A percentile compares a stretch with the other conserved stretches of the same genome.
Evolutionary conservation across 1,140 invertebrate species (phyloP).

Genomic region (Papilio glaucus): DNA sequence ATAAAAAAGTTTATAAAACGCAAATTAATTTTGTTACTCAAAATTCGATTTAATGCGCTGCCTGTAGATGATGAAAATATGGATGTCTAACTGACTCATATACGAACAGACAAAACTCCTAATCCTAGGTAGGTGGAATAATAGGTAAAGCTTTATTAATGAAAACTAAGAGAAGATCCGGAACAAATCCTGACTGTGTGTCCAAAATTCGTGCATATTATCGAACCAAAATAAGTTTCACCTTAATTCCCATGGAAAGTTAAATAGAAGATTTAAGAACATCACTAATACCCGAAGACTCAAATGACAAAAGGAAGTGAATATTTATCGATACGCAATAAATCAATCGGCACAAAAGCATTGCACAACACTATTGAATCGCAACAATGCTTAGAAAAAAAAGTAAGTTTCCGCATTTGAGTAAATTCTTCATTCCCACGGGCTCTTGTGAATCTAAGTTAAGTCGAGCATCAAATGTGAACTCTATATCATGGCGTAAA

Average conservation of each 20-base stretch:
- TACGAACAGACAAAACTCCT: not conserved
- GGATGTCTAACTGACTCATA: not conserved
- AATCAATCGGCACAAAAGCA: conserved; percentile 58
- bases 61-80: too few relatives aligned
- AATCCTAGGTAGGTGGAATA: too few relatives aligned
- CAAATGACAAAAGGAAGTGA: conserved; percentile 42
- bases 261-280: conserved; percentile 11
- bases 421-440: conserved; percentile 72
- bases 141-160: too few relatives aligned
- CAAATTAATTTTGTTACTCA: not conserved
- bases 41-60: not conserved
- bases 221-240: not conserved
- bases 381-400: conserved; percentile 51
- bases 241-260: conserved; percentile 17
- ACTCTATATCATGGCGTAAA: conserved; percentile 40
- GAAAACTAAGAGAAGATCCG: too few relatives aligned
- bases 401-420: conserved; percentile 63
- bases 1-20: not conserved
- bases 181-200: too few relatives aligned
- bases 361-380: conserved; percentile 60
- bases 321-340: conserved; percentile 57
- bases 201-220: too few relatives aligned
- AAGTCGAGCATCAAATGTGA: conserved; percentile 28
- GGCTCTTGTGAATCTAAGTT: conserved; percentile 38
- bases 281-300: conserved; percentile 14